Evolutionary conservation across 1,140 invertebrate genomes (phyloP).

Genomic region (Dreissena polymorpha): DNA sequence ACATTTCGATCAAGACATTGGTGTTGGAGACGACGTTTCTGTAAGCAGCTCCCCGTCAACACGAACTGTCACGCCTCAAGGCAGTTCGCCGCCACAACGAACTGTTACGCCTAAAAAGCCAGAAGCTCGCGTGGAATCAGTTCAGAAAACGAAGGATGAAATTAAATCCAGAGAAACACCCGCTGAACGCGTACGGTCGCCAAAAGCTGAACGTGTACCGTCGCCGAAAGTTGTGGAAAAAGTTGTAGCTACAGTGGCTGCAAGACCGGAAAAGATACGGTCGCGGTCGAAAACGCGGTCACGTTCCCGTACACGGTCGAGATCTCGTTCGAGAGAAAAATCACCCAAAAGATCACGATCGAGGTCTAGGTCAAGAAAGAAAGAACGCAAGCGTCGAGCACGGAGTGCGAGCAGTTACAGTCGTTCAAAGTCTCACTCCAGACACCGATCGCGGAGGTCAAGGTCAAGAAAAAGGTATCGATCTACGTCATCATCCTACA

Average conservation of each 20-base stretch:
- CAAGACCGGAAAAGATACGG: neutral
- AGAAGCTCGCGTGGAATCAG: no score
- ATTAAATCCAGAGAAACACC: no score
- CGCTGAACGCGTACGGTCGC: no score
- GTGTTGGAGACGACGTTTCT: constrained; percentile 24
- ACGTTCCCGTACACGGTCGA: constrained; percentile 2
- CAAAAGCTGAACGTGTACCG: neutral
- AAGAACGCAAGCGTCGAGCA: neutral
- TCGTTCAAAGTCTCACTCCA: constrained; percentile 28
- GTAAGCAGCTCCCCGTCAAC: no score
- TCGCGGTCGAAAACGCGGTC: constrained; percentile 23
- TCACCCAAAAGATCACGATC: neutral
- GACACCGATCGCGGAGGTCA: constrained; percentile 16
- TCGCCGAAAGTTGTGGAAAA: neutral
- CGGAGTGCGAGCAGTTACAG: constrained; percentile 20
- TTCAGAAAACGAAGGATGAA: no score
- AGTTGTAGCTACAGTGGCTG: constrained; percentile 21
- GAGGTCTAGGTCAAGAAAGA: constrained; percentile 7
- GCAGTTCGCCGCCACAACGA: no score
- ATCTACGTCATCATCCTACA: constrained; percentile 8
- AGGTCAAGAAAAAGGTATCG: constrained; percentile 17
- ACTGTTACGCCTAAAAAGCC: no score
- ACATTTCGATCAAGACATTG: constrained; percentile 44
- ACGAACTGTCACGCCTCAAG: no score
- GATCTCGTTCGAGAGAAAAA: constrained; percentile 16